These are phyloP conservation scores for Glyptemys insculpta DNA, from an alignment of 2,797 vertebrate species.

Conservation along the genomic window DNA sequence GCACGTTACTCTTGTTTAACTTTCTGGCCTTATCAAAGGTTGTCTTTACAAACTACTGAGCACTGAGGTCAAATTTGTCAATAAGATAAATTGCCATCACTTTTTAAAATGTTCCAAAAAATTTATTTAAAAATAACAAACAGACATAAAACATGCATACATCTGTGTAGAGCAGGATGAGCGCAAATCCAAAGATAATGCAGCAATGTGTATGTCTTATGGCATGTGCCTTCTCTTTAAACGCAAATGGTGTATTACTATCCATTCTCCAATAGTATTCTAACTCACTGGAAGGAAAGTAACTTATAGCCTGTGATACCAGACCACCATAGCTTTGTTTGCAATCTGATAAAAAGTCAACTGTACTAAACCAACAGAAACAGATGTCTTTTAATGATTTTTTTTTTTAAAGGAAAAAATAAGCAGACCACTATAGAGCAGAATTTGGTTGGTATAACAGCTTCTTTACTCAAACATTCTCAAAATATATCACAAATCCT, in stretches of 20 bases:
- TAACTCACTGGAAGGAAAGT: not conserved
- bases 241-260: constrained; percentile 10
- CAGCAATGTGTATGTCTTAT: not conserved
- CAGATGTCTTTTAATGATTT: constrained; percentile 25
- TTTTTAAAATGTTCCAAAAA: not conserved
- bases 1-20: not conserved
- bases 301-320: not conserved
- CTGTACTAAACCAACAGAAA: constrained; percentile 8
- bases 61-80: not conserved
- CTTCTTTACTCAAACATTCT: not conserved
- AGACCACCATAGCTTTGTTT: constrained; percentile 1
- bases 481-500: not conserved
- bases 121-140: not conserved
- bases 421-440: not conserved
- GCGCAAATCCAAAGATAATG: constrained; percentile 10
- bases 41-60: not conserved
- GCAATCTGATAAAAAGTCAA: constrained; percentile 54
- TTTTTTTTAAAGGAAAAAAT: not conserved
- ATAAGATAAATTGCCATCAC: not conserved
- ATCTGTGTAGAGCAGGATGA: constrained; percentile 12
- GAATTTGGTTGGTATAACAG: not conserved
- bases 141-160: not conserved
- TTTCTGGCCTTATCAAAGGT: not conserved
- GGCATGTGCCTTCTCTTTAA: not conserved
- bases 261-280: not conserved